A percentile compares a stretch with the other conserved stretches of the same genome.
phyloP scores from a whole-genome alignment of 2,888 invertebrate species.

The Escarpia spicata region DNA sequence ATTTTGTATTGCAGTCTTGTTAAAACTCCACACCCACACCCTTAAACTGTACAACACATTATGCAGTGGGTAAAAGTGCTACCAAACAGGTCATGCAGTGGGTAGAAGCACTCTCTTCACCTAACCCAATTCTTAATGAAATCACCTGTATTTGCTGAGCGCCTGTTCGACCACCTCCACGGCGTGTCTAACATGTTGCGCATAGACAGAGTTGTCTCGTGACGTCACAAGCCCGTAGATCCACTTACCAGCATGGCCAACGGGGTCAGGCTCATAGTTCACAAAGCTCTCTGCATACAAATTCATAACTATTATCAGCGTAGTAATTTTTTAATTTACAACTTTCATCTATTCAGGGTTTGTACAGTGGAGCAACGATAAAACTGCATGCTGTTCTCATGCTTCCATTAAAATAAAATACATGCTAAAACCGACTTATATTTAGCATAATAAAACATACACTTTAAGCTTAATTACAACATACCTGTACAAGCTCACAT shows the following conservation, averaged over 20 bases:
- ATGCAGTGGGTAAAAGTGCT: not conserved
- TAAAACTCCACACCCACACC: not conserved
- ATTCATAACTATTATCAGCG: not conserved
- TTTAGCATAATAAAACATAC: no score
- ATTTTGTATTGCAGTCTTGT: no score
- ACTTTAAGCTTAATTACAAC: no score
- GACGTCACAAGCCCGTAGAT: constrained; percentile 52
- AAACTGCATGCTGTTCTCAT: no score
- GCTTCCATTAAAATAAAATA: no score
- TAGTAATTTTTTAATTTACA: not conserved
- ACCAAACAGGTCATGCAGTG: not conserved
- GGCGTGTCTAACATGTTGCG: constrained; percentile 52
- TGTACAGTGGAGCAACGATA: no score
- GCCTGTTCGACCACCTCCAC: constrained; percentile 61
- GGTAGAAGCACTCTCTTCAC: not conserved
- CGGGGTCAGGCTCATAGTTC: constrained; percentile 65
- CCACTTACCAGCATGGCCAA: constrained; percentile 54
- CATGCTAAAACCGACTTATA: no score
- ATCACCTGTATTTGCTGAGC: constrained; percentile 48
- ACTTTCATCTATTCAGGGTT: not conserved
- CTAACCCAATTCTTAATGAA: not conserved
- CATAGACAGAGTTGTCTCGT: constrained; percentile 32
- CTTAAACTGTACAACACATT: not conserved
- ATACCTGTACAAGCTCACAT: no score
- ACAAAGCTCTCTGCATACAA: constrained; percentile 55